Percentiles rank a stretch among this genome's conserved stretches.
These are phyloP conservation scores for Xylota segnis DNA, from an alignment of 2,888 invertebrate species.

Conservation along the genomic window DNA sequence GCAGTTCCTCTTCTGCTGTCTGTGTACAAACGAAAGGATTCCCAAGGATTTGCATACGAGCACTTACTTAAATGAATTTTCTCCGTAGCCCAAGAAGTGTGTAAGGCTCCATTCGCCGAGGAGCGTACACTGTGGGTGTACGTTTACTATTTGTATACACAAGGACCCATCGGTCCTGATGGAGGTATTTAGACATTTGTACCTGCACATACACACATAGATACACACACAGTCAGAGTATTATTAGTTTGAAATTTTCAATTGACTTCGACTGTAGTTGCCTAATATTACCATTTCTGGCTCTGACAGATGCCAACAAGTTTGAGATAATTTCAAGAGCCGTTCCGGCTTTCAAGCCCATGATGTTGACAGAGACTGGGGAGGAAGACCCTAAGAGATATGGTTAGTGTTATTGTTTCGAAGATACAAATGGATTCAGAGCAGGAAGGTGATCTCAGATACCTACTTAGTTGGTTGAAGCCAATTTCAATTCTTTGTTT, in stretches of 20 bases:
- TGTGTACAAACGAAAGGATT: conserved; percentile 30
- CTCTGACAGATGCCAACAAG: conserved; percentile 57
- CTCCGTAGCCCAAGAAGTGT: conserved; percentile 19
- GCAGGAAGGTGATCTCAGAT: not conserved
- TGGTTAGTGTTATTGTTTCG: conserved; percentile 57
- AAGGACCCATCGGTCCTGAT: not conserved
- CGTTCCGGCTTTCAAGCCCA: conserved; percentile 27
- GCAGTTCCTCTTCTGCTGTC: not conserved
- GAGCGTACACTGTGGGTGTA: conserved; percentile 32
- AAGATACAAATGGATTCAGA: conserved; percentile 46
- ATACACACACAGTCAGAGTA: not conserved
- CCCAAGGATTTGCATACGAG: conserved; percentile 36
- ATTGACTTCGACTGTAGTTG: conserved; percentile 35
- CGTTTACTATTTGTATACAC: not conserved
- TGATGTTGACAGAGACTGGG: conserved; percentile 11
- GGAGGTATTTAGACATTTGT: conserved; percentile 35
- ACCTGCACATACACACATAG: not conserved
- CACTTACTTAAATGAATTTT: conserved; percentile 66
- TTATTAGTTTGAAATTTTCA: conserved; percentile 23
- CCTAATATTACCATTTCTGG: conserved; percentile 33
- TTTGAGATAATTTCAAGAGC: conserved; percentile 45
- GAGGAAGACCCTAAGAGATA: conserved; percentile 15
- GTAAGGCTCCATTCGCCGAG: conserved; percentile 1
- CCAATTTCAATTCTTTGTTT: conserved; percentile 19
- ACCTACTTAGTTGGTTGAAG: not conserved